Conservation (phyloP, 2,797 vertebrate genomes). For the Macropus fuliginosus region DNA sequence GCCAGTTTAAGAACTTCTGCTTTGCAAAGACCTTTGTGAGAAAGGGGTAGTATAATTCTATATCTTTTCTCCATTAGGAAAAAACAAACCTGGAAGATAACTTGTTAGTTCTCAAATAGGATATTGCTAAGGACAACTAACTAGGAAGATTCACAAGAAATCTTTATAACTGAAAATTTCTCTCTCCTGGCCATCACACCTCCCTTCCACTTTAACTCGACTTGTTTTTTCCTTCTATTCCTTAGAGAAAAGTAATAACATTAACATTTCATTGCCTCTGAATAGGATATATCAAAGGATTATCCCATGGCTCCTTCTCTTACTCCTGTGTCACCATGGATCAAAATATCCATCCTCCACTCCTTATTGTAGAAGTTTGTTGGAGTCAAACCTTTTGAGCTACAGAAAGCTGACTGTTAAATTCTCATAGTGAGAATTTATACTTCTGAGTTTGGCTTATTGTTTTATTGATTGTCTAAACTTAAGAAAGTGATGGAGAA, state of each 20-base stretch:
- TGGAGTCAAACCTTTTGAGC: background rate
- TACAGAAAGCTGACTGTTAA: background rate
- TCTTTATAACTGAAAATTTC: background rate
- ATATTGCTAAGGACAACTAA: background rate
- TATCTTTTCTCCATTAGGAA: background rate
- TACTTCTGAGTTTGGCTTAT: background rate
- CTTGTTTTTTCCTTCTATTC: background rate
- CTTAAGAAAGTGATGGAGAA: background rate
- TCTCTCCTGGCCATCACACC: background rate
- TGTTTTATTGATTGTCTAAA: background rate
- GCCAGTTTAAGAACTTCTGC: background rate
- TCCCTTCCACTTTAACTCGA: background rate
- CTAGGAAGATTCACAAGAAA: background rate
- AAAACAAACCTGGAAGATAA: background rate
- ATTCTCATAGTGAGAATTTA: background rate
- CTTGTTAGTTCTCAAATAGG: background rate
- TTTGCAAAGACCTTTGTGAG: background rate
- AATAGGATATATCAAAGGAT: background rate
- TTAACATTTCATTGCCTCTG: background rate
- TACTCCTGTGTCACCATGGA: background rate
- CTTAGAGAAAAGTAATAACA: background rate
- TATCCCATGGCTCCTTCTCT: background rate
- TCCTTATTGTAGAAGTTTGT: background rate
- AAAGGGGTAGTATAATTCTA: background rate
- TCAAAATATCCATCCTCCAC: background rate